phyloP scores from a whole-genome alignment of 2,797 vertebrate genomes.

The Acipenser transmontanus region DNA sequence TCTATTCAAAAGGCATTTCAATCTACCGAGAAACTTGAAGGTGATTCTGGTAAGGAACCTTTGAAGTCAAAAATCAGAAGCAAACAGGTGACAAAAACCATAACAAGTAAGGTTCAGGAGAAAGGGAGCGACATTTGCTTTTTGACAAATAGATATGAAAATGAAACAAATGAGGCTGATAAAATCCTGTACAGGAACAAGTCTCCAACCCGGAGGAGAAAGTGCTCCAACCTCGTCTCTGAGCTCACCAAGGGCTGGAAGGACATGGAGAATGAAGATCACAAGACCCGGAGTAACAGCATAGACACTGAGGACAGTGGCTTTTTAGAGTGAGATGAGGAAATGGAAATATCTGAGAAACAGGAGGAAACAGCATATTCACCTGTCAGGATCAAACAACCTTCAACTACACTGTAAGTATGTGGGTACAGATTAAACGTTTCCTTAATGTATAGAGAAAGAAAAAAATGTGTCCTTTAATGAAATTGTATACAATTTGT shows the following conservation, averaged over 20 bases:
- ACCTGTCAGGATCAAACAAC: slow-evolving; percentile 61
- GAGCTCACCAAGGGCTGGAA: slow-evolving; percentile 77
- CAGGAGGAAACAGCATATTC: slow-evolving; percentile 24
- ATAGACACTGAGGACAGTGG: slow-evolving; percentile 52
- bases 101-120: slow-evolving; percentile 68
- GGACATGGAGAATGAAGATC: slow-evolving; percentile 58
- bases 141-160: slow-evolving; percentile 63
- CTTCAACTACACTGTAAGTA: slow-evolving; percentile 65
- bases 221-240: slow-evolving; percentile 76
- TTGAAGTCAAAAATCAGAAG: slow-evolving; percentile 62
- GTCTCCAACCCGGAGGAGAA: slow-evolving; percentile 70
- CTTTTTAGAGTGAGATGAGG: slow-evolving; percentile 47
- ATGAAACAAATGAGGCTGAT: slow-evolving; percentile 58
- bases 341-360: slow-evolving; percentile 24
- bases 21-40: not conserved
- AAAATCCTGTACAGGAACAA: slow-evolving; percentile 54
- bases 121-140: slow-evolving; percentile 57
- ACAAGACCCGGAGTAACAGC: slow-evolving; percentile 31
- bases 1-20: not conserved
- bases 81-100: slow-evolving; percentile 72
- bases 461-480: slow-evolving; percentile 12
- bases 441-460: too few species aligned
- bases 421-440: too few species aligned
- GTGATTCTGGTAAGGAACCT: slow-evolving; percentile 31
- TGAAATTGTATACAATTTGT: not conserved